phyloP scores from a whole-genome alignment of 1,140 invertebrate species.

The Calosoma granatense region DNA sequence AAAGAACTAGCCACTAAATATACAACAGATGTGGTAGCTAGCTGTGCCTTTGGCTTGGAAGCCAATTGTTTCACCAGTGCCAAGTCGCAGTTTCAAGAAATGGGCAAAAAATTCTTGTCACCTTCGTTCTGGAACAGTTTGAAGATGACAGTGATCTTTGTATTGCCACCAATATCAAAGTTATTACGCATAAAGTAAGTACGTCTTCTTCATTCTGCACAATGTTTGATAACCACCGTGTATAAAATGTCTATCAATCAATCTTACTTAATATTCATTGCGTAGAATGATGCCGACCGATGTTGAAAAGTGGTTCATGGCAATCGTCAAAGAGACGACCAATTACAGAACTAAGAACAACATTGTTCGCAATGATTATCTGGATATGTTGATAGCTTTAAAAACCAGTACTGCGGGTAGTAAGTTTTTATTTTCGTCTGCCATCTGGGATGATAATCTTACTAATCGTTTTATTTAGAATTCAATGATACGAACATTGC shows the following conservation, averaged over 20 bases:
- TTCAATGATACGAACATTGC: conserved; percentile 51
- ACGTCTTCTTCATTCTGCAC: neutral
- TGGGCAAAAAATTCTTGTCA: conserved; percentile 15
- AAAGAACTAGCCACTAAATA: conserved; percentile 33
- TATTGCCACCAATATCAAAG: conserved; percentile 7
- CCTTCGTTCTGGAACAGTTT: conserved; percentile 1
- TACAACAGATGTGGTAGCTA: conserved; percentile 40
- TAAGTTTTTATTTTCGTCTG: neutral
- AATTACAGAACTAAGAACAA: conserved; percentile 31
- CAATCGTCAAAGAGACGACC: conserved; percentile 32
- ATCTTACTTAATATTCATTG: too few species aligned
- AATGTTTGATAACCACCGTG: too few species aligned
- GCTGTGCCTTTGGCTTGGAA: conserved; percentile 38
- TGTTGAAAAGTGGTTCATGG: conserved; percentile 34
- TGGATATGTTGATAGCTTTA: conserved; percentile 34
- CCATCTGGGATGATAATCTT: neutral
- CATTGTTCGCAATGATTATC: conserved; percentile 35
- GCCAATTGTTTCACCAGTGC: conserved; percentile 24
- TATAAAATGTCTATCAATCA: too few species aligned
- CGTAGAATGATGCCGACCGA: conserved; percentile 6
- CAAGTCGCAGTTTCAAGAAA: conserved; percentile 24
- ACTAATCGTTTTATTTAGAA: conserved; percentile 22
- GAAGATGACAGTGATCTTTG: conserved; percentile 6
- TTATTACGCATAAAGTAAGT: conserved; percentile 24
- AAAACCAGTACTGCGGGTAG: conserved; percentile 13